Conservation (phyloP, 2,113 vertebrate genomes). For the Strigops habroptila region DNA sequence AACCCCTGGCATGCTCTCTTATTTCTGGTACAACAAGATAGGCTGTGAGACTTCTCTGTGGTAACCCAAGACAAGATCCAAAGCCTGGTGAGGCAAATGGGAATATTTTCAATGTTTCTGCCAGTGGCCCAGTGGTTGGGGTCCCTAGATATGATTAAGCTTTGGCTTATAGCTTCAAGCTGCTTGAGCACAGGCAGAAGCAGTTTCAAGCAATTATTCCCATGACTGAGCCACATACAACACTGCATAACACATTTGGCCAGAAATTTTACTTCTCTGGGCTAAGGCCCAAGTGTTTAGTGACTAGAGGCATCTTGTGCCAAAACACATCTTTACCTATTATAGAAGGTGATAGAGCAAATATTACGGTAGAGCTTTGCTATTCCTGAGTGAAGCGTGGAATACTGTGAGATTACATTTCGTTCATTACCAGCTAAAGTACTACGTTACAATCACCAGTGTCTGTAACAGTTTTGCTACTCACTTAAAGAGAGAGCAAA, state of each 20-base stretch:
- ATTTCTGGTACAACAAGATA: background rate
- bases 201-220: constrained; percentile 16
- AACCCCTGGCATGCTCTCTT: background rate
- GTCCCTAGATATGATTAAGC: background rate
- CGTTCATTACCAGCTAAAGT: background rate
- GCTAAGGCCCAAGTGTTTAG: constrained; percentile 14
- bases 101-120: background rate
- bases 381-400: background rate
- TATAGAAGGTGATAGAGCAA: background rate
- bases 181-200: background rate
- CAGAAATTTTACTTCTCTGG: constrained; percentile 6
- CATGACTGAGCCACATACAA: background rate
- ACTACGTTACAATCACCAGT: background rate
- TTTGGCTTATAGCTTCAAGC: background rate
- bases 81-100: background rate
- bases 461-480: background rate
- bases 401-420: background rate
- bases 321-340: constrained; percentile 42
- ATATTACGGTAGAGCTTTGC: background rate
- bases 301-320: background rate
- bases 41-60: background rate
- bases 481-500: background rate
- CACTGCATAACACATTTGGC: background rate
- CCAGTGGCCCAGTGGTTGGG: background rate
- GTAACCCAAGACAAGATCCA: background rate